Percentiles rank a stretch among this genome's conserved stretches.
Evolutionary conservation across 2,888 invertebrate species (phyloP).

Genomic region (Endomychus coccineus): DNA sequence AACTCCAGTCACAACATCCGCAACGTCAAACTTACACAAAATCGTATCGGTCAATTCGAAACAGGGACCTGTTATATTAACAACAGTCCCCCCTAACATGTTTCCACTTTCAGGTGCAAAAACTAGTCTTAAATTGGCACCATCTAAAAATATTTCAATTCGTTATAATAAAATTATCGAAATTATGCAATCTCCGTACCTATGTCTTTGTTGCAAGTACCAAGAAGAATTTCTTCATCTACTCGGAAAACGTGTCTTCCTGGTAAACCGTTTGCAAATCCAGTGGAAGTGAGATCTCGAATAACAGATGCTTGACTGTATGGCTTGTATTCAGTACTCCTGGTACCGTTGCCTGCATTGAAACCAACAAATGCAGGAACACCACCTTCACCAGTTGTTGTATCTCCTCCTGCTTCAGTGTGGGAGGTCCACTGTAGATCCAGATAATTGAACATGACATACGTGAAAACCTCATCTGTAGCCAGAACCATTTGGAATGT

Average conservation of each 20-base stretch:
- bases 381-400: conserved; percentile 79
- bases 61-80: conserved; percentile 95
- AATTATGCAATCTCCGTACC: conserved; percentile 45
- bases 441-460: conserved; percentile 91
- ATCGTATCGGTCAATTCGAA: conserved; percentile 70
- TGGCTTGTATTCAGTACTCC: conserved; percentile 79
- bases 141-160: conserved; percentile 61
- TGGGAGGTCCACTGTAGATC: conserved; percentile 86
- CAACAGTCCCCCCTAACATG: conserved; percentile 94
- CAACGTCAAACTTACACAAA: conserved; percentile 72
- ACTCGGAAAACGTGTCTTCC: conserved; percentile 92
- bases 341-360: conserved; percentile 92
- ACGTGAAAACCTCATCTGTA: conserved; percentile 90
- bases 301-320: conserved; percentile 84
- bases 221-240: conserved; percentile 88
- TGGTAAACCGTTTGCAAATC: conserved; percentile 79
- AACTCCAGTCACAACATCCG: conserved; percentile 67
- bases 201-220: conserved; percentile 86
- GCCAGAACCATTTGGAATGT: conserved; percentile 92
- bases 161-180: conserved; percentile 3
- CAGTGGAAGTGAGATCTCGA: conserved; percentile 74
- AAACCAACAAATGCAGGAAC: conserved; percentile 87
- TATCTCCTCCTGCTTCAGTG: conserved; percentile 86
- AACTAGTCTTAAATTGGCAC: conserved; percentile 70
- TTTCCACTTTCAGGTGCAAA: conserved; percentile 94